These are phyloP conservation scores for Microtus montanus DNA, from an alignment of 2,113 vertebrate species.

Conservation along the genomic window DNA sequence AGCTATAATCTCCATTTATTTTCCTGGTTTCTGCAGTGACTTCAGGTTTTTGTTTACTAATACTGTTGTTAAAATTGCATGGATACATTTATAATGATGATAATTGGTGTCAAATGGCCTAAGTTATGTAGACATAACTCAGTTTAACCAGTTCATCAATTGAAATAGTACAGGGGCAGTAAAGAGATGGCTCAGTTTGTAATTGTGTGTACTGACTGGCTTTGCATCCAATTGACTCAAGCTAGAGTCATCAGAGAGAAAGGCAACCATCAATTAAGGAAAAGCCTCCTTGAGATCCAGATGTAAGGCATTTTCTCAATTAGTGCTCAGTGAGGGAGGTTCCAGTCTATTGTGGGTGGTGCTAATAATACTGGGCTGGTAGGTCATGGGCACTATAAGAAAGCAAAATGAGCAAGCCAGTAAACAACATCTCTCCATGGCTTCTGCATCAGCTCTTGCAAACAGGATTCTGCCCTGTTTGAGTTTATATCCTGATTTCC, in stretches of 20 bases:
- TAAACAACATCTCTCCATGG: neutral
- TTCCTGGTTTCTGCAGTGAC: neutral
- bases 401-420: neutral
- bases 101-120: neutral
- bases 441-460: neutral
- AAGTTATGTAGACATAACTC: neutral
- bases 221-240: neutral
- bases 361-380: neutral
- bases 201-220: neutral
- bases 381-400: neutral
- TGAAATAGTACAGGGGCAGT: neutral
- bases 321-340: neutral
- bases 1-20: neutral
- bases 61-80: neutral
- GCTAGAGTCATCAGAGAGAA: neutral
- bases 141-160: neutral
- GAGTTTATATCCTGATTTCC: neutral
- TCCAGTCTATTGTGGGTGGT: neutral
- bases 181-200: neutral
- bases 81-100: neutral
- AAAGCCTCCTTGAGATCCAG: neutral
- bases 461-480: neutral
- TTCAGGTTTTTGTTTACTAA: neutral
- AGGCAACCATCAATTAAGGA: neutral
- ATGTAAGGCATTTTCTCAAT: neutral